Percentiles rank a stretch among this genome's conserved stretches.
These are phyloP conservation scores for Apamea anceps DNA, from an alignment of 2,888 invertebrate species.

Conservation along the genomic window DNA sequence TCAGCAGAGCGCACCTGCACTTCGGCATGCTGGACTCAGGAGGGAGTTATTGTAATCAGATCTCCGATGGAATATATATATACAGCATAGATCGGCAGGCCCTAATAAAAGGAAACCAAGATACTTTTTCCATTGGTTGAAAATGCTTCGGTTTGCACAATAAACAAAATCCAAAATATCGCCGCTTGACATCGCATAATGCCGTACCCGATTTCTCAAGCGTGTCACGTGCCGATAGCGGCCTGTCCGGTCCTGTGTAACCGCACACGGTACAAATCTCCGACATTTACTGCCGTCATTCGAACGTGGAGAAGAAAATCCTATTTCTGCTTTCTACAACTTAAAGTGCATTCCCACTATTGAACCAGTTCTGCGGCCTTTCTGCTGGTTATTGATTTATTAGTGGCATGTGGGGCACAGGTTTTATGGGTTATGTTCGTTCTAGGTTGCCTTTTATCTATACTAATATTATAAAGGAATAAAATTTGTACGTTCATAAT, in stretches of 20 bases:
- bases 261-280: conserved; percentile 60
- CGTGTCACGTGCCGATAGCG: conserved; percentile 53
- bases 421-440: not conserved
- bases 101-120: not conserved
- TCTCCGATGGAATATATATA: too few relatives aligned
- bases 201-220: conserved; percentile 42
- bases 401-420: not conserved
- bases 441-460: not conserved
- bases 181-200: conserved; percentile 41
- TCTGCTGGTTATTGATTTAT: conserved; percentile 22
- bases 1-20: too few relatives aligned
- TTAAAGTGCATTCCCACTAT: conserved; percentile 39
- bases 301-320: conserved; percentile 48
- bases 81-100: not conserved
- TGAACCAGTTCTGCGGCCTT: conserved; percentile 10
- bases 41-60: too few relatives aligned
- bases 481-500: too few relatives aligned
- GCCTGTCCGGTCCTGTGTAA: conserved; percentile 47
- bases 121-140: not conserved
- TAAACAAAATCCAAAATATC: conserved; percentile 36
- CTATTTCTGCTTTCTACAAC: conserved; percentile 42
- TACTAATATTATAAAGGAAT: not conserved
- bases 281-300: conserved; percentile 51
- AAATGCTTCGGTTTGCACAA: not conserved
- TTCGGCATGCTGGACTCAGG: too few relatives aligned